These are phyloP conservation scores for Acestrorhynchus altus DNA, from an alignment of 2,797 vertebrate species.

Conservation along the genomic window DNA sequence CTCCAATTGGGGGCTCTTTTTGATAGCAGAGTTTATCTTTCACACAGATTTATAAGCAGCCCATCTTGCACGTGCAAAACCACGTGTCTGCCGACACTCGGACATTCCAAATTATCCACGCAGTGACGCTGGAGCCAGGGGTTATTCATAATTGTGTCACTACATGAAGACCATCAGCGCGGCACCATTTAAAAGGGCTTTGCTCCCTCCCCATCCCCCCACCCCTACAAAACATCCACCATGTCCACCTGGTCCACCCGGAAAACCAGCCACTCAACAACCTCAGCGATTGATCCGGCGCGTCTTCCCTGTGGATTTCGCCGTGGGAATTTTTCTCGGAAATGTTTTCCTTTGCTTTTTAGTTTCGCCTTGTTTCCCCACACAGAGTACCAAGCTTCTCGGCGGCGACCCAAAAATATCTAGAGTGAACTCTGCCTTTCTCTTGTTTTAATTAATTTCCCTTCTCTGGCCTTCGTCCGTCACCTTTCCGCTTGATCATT, in stretches of 20 bases:
- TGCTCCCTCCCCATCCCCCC: no score
- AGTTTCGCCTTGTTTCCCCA: background rate
- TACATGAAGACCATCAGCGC: background rate
- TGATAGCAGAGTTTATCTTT: background rate
- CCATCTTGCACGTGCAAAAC: background rate
- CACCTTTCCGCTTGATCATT: background rate
- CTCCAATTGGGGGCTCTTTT: background rate
- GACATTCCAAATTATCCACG: background rate
- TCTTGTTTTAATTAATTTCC: background rate
- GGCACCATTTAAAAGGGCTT: background rate
- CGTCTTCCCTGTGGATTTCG: background rate
- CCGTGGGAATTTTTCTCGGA: conserved; percentile 14
- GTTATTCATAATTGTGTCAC: conserved; percentile 2
- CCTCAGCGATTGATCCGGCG: conserved; percentile 20
- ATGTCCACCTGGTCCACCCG: background rate
- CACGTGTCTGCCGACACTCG: background rate
- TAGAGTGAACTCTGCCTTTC: background rate
- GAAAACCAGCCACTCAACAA: conserved; percentile 69
- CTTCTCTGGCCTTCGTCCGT: background rate
- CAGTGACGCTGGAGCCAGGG: background rate
- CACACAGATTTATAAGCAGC: background rate
- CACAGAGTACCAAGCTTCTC: background rate
- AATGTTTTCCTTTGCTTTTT: background rate
- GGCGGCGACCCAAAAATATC: background rate
- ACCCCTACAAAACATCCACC: background rate